Percentiles rank a stretch among this genome's conserved stretches.
phyloP scores from a whole-genome alignment of 2,797 vertebrate species.

The Hozukius guyotensis region DNA sequence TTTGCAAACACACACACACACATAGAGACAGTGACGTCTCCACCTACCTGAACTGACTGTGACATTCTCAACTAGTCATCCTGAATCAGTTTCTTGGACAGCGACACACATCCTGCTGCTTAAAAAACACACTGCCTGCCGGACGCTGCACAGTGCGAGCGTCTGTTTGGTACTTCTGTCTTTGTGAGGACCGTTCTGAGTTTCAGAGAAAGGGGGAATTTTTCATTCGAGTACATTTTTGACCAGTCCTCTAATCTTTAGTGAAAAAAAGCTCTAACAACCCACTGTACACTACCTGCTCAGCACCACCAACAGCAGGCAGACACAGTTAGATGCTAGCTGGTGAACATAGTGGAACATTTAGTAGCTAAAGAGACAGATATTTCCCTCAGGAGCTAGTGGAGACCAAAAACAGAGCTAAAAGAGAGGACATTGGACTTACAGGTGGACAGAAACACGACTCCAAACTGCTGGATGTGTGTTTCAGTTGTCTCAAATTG shows the following conservation, averaged over 20 bases:
- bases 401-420: not conserved
- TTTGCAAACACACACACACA: conserved; percentile 19
- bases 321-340: rapidly evolving
- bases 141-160: not conserved
- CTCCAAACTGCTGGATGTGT: not conserved
- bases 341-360: not conserved
- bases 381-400: not conserved
- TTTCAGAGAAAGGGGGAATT: not conserved
- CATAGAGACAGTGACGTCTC: conserved; percentile 6
- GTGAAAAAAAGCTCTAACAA: not conserved
- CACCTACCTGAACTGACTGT: conserved; percentile 49
- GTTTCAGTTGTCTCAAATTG: no score
- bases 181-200: conserved; percentile 42
- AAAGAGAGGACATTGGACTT: not conserved
- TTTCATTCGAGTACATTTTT: not conserved
- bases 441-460: not conserved
- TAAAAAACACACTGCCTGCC: conserved; percentile 4
- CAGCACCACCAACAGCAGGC: not conserved
- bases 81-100: conserved; percentile 66
- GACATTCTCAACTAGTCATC: conserved; percentile 75
- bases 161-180: conserved; percentile 7
- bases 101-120: conserved; percentile 57
- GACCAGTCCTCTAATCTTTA: not conserved
- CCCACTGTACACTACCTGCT: not conserved
- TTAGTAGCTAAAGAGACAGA: not conserved